Conservation (phyloP, 2,888 invertebrate genomes). For the Piscicola geometra region DNA sequence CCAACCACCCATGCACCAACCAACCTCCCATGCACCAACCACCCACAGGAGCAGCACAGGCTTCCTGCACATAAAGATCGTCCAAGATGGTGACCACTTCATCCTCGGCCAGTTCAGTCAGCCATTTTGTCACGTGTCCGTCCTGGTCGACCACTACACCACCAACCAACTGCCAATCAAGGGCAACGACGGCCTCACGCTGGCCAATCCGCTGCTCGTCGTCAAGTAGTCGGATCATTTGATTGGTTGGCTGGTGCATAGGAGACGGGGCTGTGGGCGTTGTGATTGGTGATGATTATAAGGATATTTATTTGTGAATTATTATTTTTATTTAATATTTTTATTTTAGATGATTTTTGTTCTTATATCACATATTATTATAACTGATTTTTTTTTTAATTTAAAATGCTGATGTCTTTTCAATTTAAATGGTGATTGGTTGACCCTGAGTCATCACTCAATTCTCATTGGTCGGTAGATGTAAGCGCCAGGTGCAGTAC, state of each 20-base stretch:
- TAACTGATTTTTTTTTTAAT: too few relatives aligned
- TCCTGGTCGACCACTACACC: conserved; percentile 88
- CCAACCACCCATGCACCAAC: too few relatives aligned
- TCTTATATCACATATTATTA: too few relatives aligned
- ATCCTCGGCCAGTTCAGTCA: conserved; percentile 87
- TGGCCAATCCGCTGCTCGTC: conserved; percentile 72
- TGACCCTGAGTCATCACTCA: too few relatives aligned
- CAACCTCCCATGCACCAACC: too few relatives aligned
- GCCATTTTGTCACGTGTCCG: conserved; percentile 85
- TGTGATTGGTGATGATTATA: conserved; percentile 24
- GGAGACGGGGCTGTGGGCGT: too few relatives aligned
- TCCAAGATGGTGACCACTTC: conserved; percentile 70
- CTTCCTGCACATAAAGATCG: conserved; percentile 92
- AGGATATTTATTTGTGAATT: neutral
- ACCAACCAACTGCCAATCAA: conserved; percentile 85
- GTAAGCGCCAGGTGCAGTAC: too few relatives aligned
- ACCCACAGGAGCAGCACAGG: conserved; percentile 78
- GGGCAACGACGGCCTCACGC: conserved; percentile 91
- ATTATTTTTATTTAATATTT: neutral
- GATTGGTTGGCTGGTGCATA: too few relatives aligned
- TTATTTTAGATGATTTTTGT: neutral
- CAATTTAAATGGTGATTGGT: too few relatives aligned
- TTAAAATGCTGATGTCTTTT: too few relatives aligned
- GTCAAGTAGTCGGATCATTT: too few relatives aligned
- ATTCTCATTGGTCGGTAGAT: too few relatives aligned